Conservation (phyloP, 2,888 invertebrate genomes). For the Operophtera brumata region DNA sequence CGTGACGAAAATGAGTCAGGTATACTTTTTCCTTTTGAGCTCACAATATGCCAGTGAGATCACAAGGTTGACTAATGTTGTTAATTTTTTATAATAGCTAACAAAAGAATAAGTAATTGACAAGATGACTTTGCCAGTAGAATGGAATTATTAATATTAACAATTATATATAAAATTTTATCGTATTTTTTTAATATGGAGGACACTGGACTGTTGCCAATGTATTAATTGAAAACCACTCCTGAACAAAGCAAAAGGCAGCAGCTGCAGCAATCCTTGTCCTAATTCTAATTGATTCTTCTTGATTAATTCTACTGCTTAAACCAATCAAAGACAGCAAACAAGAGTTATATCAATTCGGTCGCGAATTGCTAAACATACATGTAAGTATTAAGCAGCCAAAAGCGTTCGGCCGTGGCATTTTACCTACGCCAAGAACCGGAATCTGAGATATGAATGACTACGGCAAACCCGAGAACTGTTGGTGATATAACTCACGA, state of each 20-base stretch:
- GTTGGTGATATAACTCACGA: constrained; percentile 38
- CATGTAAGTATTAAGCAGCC: constrained; percentile 29
- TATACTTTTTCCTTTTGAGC: constrained; percentile 14
- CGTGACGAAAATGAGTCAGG: constrained; percentile 15
- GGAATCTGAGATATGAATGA: constrained; percentile 48
- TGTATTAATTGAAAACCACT: not conserved
- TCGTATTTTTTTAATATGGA: not conserved
- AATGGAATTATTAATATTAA: not conserved
- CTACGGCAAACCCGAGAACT: constrained; percentile 40
- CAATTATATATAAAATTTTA: not conserved
- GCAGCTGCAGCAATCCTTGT: constrained; percentile 5
- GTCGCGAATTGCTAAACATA: constrained; percentile 29
- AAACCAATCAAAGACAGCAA: constrained; percentile 9
- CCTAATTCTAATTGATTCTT: too few relatives aligned
- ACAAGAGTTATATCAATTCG: constrained; percentile 10
- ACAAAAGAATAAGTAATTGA: not conserved
- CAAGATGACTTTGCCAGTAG: not conserved
- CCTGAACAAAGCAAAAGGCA: not conserved
- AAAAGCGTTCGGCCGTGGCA: constrained; percentile 46
- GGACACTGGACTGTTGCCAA: not conserved
- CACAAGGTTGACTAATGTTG: constrained; percentile 12
- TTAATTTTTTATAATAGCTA: not conserved
- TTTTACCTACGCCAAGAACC: constrained; percentile 46
- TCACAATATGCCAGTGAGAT: constrained; percentile 18
- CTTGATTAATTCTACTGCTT: not conserved